Conservation (phyloP, 2,888 invertebrate species). For the Onthophagus sagittarius region DNA sequence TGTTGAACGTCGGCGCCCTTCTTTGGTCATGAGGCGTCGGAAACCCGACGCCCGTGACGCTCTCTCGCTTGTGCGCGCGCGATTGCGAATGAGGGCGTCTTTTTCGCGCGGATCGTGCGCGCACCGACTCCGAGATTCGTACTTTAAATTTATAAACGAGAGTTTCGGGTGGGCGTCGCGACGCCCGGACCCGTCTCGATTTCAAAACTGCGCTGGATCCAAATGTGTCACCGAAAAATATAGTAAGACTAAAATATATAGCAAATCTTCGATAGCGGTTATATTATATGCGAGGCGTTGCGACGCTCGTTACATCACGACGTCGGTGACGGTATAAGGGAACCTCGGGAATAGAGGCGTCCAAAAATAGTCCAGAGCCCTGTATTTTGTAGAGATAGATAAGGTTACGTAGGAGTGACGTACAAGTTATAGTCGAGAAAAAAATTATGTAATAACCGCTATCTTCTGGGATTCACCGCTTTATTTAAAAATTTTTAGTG, state of each 20-base stretch:
- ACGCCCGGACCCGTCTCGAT: neutral
- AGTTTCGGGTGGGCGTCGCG: slow-evolving; percentile 5
- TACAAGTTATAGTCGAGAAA: neutral
- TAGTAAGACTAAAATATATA: neutral
- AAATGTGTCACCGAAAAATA: neutral
- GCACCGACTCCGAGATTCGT: slow-evolving; percentile 6
- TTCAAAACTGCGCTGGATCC: neutral
- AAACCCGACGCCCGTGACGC: slow-evolving; percentile 55
- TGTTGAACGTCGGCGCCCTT: slow-evolving; percentile 57
- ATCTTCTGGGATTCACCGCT: too few relatives aligned
- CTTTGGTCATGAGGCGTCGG: slow-evolving; percentile 67
- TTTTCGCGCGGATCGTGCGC: slow-evolving; percentile 34
- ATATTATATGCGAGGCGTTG: neutral
- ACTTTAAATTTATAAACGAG: slow-evolving; percentile 8
- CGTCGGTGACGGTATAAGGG: neutral
- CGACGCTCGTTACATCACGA: neutral
- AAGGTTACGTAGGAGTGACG: neutral
- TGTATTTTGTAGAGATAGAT: neutral
- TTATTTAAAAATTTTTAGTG: neutral
- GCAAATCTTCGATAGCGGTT: neutral
- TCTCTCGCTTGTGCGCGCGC: slow-evolving; percentile 39
- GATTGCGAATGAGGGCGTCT: slow-evolving; percentile 33
- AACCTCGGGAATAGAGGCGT: neutral
- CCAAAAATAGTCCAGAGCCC: slow-evolving; percentile 1
- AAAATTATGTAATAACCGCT: neutral